phyloP scores from a whole-genome alignment of 1,140 invertebrate genomes.

The Aphis craccivora region DNA sequence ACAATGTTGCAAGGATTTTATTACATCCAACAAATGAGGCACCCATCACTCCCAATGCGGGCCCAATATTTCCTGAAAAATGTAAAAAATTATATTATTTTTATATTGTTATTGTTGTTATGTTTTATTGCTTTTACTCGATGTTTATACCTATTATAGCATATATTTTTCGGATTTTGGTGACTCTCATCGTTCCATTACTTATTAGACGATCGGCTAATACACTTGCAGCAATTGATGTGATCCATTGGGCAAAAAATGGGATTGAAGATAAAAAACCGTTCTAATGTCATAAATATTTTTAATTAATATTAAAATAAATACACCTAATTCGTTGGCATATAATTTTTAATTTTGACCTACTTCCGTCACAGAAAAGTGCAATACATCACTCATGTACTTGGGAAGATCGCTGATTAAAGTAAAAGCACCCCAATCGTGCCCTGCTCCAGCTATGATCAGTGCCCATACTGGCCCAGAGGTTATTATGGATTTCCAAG shows the following conservation, averaged over 20 bases:
- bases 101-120: background rate
- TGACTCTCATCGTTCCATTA: conserved; percentile 66
- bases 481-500: conserved; percentile 77
- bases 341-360: background rate
- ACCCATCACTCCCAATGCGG: conserved; percentile 78
- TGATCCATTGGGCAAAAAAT: conserved; percentile 72
- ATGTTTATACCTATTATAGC: conserved; percentile 68
- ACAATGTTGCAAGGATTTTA: conserved; percentile 69
- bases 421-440: conserved; percentile 87
- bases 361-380: conserved; percentile 77
- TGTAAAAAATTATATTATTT: background rate
- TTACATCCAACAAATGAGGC: conserved; percentile 73
- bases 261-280: conserved; percentile 70
- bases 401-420: conserved; percentile 86
- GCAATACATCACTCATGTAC: conserved; percentile 82
- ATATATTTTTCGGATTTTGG: conserved; percentile 71
- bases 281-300: conserved; percentile 63
- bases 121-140: background rate
- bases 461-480: conserved; percentile 79
- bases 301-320: background rate
- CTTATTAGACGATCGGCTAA: conserved; percentile 70
- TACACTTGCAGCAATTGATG: conserved; percentile 68
- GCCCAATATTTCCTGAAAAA: conserved; percentile 71
- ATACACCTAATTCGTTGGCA: background rate
- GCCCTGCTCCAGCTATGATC: conserved; percentile 76